Conservation (phyloP, 30 jellyfish, hydroid and myxozoan genomes). For the Morbakka virulenta region DNA sequence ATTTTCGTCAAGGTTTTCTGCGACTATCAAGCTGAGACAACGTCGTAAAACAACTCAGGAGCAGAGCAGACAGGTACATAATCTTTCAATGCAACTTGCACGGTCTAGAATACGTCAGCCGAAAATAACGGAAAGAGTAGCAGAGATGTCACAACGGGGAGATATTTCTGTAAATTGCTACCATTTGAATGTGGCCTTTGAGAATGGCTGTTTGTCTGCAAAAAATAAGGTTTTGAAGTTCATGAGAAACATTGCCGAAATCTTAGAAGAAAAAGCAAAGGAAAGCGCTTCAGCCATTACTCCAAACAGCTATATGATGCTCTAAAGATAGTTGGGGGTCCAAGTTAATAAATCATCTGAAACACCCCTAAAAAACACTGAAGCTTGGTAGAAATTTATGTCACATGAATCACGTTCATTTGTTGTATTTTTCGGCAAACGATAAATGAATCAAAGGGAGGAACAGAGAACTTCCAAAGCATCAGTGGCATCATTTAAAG, state of each 20-base stretch:
- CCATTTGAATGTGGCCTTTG: slow-evolving; percentile 2
- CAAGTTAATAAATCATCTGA: slow-evolving; percentile 8
- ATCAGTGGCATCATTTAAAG: not conserved
- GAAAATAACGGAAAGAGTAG: not conserved
- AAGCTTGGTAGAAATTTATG: slow-evolving; percentile 16
- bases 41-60: not conserved
- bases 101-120: not conserved
- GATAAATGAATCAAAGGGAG: no score
- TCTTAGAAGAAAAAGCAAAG: not conserved
- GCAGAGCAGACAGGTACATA: slow-evolving; percentile 12
- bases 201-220: slow-evolving; percentile 22
- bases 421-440: no score
- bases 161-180: slow-evolving; percentile 1
- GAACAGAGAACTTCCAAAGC: not conserved
- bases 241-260: not conserved
- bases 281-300: slow-evolving; percentile 8
- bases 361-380: slow-evolving; percentile 12
- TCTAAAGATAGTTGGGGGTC: slow-evolving; percentile 30
- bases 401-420: slow-evolving; percentile 12
- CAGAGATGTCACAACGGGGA: not conserved
- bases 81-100: slow-evolving; percentile 8
- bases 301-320: not conserved
- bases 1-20: not conserved
- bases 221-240: slow-evolving; percentile 3
- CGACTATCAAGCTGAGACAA: not conserved